Evolutionary conservation across 2,797 vertebrate genomes (phyloP), one percentile per base, ranked within the genome.

Genomic region (Silurus lanzhouensis): DNA sequence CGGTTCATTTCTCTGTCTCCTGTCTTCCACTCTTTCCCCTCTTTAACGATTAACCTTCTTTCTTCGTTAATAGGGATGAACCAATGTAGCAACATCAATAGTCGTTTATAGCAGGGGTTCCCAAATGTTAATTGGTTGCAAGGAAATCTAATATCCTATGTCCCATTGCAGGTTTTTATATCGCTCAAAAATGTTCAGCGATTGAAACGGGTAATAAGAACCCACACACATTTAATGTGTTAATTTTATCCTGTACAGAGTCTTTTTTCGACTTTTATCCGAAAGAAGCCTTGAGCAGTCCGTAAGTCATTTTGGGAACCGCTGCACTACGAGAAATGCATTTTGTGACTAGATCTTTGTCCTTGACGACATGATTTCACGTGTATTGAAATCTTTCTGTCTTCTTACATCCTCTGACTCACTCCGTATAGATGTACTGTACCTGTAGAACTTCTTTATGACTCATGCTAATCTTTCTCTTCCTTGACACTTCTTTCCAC

Each of bases 381-480:
- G 92, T 93, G 94, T 93, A 55, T 84, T 79, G 78, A 48, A 82
- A 38, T 78, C 61, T 70, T 74, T 8, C 76, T 64, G 90, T 90
- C 89, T 93, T 10, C 90, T 90, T 88, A 87, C 95, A 82, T 96
- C 95, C 96, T 94, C 96, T 95, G 85, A 91, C 95, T 90, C 92
- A 91, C 91, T 92, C 74, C 89, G 68, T 86, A 91, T 92, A 91
- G 88, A 91, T 94, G 91, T 93, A 92, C 92, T 89, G 79, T 84
- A 86, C 92, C 92, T 91, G 83, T 93, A 89, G 91, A 75, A 12
- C 58, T 88, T 87, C 52, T 81, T 82, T 95, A 93, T 97, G 95
- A 96, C 97, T 96, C 96, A 94, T 97, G 96, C 97, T 99, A 99
- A 99, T 97, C 96, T 98, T 97, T 97, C 96, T 98, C 97, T 97